Percentiles rank a stretch among this genome's conserved stretches.
phyloP scores from a whole-genome alignment of 2,888 invertebrate species.

The Morpho helenor region DNA sequence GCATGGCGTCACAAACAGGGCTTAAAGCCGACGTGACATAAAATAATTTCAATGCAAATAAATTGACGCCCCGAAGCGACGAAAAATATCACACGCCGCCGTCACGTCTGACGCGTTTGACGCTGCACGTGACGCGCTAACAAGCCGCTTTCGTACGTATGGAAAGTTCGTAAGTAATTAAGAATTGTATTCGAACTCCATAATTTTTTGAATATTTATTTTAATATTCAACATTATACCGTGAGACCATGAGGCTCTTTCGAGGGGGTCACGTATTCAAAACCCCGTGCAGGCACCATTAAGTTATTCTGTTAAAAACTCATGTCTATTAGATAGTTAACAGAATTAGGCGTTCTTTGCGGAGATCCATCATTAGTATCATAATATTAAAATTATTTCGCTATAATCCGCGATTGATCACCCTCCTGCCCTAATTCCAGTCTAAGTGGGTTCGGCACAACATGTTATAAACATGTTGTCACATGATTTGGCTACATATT shows the following conservation, averaged over 20 bases:
- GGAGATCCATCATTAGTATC: too few species aligned
- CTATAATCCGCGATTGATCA: too few species aligned
- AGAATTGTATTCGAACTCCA: neutral
- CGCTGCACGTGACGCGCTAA: conserved; percentile 43
- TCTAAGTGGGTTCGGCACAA: too few species aligned
- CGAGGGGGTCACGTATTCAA: too few species aligned
- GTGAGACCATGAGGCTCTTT: neutral
- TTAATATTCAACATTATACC: neutral
- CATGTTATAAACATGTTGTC: too few species aligned
- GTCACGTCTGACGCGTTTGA: conserved; percentile 42
- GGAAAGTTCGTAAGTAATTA: neutral
- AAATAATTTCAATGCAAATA: conserved; percentile 42
- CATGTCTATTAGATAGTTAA: too few species aligned
- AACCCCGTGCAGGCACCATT: too few species aligned
- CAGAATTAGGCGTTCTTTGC: too few species aligned
- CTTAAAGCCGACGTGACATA: conserved; percentile 32
- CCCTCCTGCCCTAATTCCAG: too few species aligned
- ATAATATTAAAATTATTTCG: too few species aligned
- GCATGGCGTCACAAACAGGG: conserved; percentile 20
- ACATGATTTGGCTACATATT: too few species aligned
- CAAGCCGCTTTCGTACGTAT: conserved; percentile 25
- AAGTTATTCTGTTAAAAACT: too few species aligned
- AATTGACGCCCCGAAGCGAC: conserved; percentile 40
- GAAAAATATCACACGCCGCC: conserved; percentile 38
- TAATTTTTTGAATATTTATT: neutral